Conservation (phyloP, 2,797 vertebrate species). For the Poeciliopsis paucimaculata region DNA sequence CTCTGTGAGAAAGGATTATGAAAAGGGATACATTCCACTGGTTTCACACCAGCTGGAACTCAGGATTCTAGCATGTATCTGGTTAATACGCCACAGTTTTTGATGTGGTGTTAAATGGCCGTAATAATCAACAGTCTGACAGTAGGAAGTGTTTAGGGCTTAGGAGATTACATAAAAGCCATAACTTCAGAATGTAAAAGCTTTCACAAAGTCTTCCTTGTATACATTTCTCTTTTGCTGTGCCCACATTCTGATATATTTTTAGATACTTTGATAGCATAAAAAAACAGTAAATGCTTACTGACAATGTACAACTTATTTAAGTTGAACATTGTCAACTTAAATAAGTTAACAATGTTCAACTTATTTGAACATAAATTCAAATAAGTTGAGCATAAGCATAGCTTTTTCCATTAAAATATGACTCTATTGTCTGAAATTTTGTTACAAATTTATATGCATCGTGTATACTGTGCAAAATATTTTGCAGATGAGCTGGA, state of each 20-base stretch:
- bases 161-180: constrained; percentile 57
- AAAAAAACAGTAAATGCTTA: neutral
- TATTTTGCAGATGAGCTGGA: neutral
- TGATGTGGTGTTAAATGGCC: constrained; percentile 72
- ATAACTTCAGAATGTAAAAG: constrained; percentile 46
- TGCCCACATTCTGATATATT: constrained; percentile 6
- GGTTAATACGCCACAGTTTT: constrained; percentile 44
- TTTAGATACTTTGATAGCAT: neutral
- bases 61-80: constrained; percentile 27
- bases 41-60: constrained; percentile 66
- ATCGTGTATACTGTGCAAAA: neutral
- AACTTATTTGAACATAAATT: too few species aligned
- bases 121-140: constrained; percentile 63
- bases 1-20: constrained; percentile 53
- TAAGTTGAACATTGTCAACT: neutral
- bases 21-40: constrained; percentile 50
- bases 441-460: too few species aligned
- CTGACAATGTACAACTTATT: neutral
- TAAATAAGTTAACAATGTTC: too few species aligned
- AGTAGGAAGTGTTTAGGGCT: constrained; percentile 69
- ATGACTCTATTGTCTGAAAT: too few species aligned
- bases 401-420: neutral
- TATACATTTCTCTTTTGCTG: constrained; percentile 47
- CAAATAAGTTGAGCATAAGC: too few species aligned
- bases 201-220: constrained; percentile 47